Base-by-base conservation (phyloP, 2,797 vertebrate genomes). In the Hippocampus kuda region DNA sequence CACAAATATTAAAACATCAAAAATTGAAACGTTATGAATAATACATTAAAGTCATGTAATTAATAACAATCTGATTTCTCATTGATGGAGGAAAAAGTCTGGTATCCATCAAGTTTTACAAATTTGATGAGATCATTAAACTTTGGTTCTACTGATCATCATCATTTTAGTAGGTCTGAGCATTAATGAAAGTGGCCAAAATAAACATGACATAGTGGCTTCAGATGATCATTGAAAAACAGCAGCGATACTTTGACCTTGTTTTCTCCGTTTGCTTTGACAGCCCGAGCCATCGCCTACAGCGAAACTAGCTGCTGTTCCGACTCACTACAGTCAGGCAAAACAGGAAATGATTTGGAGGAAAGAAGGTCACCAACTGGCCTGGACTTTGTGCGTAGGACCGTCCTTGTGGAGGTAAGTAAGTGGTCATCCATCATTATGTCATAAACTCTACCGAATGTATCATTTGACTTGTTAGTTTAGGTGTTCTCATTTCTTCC, bases 221-320 rank as follows among this genome's bases (percentile, higher is more conserved):
- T 34, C 27, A 9, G 7, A 18, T 2, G 3, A 60, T 60, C 5
- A 27, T 20, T 13, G 26, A 46, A 2, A 63, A 38, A 18, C 2
- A 13, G 38, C 22, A 56, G 2, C 51, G 63, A 66, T 20, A 63
- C 12, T 27, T 59, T 27, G 56, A 22, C 1, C 63, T 12, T 3
- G 76, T 11, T 75, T 67, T 65, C 4, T 71, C 79, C 22, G 73
- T 4, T 26, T 65, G 24, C 53, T 27, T 59, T 51, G 1, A 69
- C 68, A 98, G 94, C 94, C 57, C 93, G 94, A 75, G 95, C 93
- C 61, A 91, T 95, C 65, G 95, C 94, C 68, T 95, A 93, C 5
- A 90, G 88, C 75, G 92, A 93, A 67, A 88, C 87, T 1, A 89
- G 79, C 70, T 97, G 94, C 79, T 94, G 94, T 57, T 89, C 90